Conservation (phyloP, 2,888 invertebrate genomes). For the Pterostichus niger region DNA sequence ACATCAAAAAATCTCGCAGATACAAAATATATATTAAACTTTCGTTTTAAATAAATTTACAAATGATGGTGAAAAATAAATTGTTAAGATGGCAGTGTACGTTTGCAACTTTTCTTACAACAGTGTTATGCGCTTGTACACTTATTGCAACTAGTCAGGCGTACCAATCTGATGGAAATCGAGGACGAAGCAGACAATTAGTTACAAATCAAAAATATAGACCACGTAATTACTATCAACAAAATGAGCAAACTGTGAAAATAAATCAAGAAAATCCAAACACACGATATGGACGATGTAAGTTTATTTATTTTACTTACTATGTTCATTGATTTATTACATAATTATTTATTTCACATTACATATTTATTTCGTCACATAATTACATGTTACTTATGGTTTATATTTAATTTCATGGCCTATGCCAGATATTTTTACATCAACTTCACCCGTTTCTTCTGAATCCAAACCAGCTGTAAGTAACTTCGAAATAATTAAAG, state of each 20-base stretch:
- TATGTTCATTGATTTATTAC: constrained; percentile 16
- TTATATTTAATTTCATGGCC: constrained; percentile 21
- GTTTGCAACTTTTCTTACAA: constrained; percentile 17
- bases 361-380: constrained; percentile 8
- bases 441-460: constrained; percentile 24
- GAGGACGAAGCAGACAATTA: constrained; percentile 59
- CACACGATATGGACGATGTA: constrained; percentile 58
- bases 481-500: constrained; percentile 10
- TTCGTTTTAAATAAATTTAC: background rate
- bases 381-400: constrained; percentile 14
- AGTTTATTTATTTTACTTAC: constrained; percentile 41
- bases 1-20: background rate
- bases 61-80: background rate
- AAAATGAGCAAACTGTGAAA: constrained; percentile 31
- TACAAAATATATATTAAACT: background rate
- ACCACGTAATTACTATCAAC: constrained; percentile 15
- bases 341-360: background rate
- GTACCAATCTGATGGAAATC: constrained; percentile 44
- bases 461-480: background rate
- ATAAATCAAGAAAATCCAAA: constrained; percentile 37
- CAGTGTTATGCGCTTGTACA: constrained; percentile 39
- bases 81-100: too few relatives aligned
- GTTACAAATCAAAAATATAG: constrained; percentile 40
- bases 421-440: background rate
- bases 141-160: constrained; percentile 31